phyloP scores from a whole-genome alignment of 1,140 invertebrate species.

The Penaeus japonicus region DNA sequence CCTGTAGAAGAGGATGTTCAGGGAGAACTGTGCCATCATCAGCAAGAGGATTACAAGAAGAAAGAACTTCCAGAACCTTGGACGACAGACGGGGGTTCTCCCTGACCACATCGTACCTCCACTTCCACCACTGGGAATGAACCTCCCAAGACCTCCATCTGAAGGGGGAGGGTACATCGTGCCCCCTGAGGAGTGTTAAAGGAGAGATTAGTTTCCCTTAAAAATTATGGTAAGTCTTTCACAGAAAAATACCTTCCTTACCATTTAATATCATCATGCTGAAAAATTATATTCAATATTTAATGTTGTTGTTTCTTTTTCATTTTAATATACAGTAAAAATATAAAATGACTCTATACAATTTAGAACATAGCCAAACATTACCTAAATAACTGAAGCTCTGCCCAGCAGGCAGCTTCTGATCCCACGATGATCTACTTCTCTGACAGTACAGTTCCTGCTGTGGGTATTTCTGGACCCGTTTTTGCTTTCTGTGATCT shows the following conservation, averaged over 20 bases:
- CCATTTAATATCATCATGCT: no score
- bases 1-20: slow-evolving; percentile 34
- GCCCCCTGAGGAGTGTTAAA: background rate
- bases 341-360: background rate
- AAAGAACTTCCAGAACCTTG: background rate
- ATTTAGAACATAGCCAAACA: background rate
- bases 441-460: slow-evolving; percentile 8
- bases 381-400: background rate
- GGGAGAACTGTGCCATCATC: slow-evolving; percentile 30
- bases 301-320: no score
- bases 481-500: background rate
- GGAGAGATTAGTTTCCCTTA: background rate
- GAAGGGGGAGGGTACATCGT: background rate
- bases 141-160: background rate
- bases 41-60: slow-evolving; percentile 12
- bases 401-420: background rate
- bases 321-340: background rate
- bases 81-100: background rate
- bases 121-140: background rate
- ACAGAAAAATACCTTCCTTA: no score
- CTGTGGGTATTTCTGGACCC: background rate
- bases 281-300: no score
- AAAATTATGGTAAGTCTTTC: background rate
- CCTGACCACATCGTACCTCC: background rate
- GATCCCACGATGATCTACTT: background rate